Evolutionary conservation across 2,797 vertebrate genomes (phyloP), one percentile per base, ranked within the genome.

Genomic region (Phrynocephalus forsythii): DNA sequence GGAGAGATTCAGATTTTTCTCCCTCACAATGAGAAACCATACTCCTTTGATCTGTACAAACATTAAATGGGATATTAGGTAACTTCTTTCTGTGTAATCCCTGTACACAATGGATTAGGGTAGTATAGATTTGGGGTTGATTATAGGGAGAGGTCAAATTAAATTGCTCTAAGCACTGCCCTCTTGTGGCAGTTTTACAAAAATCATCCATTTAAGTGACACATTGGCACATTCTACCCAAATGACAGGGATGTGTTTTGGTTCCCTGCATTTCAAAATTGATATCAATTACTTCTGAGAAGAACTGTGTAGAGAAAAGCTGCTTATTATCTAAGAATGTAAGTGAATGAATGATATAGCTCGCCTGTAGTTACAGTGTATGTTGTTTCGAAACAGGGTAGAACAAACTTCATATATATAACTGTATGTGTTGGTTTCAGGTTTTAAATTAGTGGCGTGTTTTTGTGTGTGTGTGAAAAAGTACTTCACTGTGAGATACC

Each of bases 181-280:
- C 90, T 91, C 92, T 88, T 72, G 91, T 92, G 93, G 92, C 75
- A 69, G 79, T 72, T 3, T 79, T 86, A 67, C 44, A 87, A 30
- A 16, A 75, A 7, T 50, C 26, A 30, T 79, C 30, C 6, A 75
- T 26, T 72, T 60, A 44, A 79, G 24, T 3, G 26, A 71, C 60
- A 16, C 16, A 10, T 22, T 60, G 56, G 7, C n/a, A 20, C 18
- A 22, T 33, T 7, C 24, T 24, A 30, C 18, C 2, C 26, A 33
- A 50, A 87, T 18, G 18, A n/a, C 2, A n/a, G 3, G n/a, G 8
- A 5, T 0, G 11, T n/a, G 63, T 66, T 84, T 85, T 69, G 3
- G 15, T 38, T 33, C n/a, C 79, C 66, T 50, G 8, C 11, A 81
- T 26, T 22, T 26, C 3, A 86, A 48, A 30, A 66, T 73, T 9